Conservation (phyloP, 1,140 invertebrate genomes). For the Scaptomyza hsui region DNA sequence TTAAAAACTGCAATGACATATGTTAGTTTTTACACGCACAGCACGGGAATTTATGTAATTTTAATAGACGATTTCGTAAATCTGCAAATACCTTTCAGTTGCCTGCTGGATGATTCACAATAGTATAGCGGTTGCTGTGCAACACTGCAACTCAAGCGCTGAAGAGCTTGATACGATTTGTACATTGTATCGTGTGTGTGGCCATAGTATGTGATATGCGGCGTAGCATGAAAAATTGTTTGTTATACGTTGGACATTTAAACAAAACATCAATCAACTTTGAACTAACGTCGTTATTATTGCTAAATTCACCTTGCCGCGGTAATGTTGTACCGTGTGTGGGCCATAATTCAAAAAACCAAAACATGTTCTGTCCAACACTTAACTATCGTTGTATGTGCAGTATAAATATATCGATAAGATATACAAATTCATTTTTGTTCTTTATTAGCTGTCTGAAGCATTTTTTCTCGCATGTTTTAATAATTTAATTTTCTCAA, state of each 20-base stretch:
- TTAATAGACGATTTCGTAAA: constrained; percentile 32
- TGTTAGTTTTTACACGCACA: constrained; percentile 30
- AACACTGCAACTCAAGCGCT: constrained; percentile 26
- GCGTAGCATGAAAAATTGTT: too few species aligned
- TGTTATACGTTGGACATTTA: too few species aligned
- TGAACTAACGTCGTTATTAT: too few species aligned
- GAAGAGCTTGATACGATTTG: constrained; percentile 11
- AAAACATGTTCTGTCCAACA: neutral
- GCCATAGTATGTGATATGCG: neutral
- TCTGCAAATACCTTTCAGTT: constrained; percentile 66
- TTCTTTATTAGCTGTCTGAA: constrained; percentile 38
- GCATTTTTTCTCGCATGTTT: constrained; percentile 65
- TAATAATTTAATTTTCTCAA: constrained; percentile 58
- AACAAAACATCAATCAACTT: too few species aligned
- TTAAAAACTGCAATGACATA: constrained; percentile 75
- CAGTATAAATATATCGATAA: constrained; percentile 17
- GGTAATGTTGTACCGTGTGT: neutral
- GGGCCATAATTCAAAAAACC: neutral
- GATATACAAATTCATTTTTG: constrained; percentile 24
- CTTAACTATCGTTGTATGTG: neutral
- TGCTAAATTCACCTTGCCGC: neutral
- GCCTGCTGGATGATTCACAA: constrained; percentile 44
- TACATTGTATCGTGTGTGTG: constrained; percentile 17
- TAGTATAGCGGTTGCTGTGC: constrained; percentile 9
- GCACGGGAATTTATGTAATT: constrained; percentile 70